A percentile compares a stretch with the other conserved stretches of the same genome.
phyloP scores from a whole-genome alignment of 2,888 invertebrate genomes.

The Margaritifera margaritifera region DNA sequence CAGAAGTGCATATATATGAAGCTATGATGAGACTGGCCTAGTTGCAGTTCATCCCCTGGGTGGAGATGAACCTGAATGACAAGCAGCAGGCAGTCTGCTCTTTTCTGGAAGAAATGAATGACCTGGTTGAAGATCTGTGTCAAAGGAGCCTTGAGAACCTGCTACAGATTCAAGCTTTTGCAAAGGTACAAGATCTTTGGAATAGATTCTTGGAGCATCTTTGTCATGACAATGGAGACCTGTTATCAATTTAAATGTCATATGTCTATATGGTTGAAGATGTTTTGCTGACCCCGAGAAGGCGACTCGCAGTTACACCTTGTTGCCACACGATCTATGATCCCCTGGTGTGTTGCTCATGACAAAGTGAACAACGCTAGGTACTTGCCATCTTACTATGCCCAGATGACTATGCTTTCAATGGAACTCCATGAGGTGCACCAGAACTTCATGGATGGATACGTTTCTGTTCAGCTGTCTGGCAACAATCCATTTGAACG shows the following conservation, averaged over 20 bases:
- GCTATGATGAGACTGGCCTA: too few relatives aligned
- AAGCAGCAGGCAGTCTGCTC: constrained; percentile 20
- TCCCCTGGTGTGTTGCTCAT: too few relatives aligned
- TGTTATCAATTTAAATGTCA: constrained; percentile 38
- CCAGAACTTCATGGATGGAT: too few relatives aligned
- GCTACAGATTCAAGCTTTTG: background rate
- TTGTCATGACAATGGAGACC: constrained; percentile 10
- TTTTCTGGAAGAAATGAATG: constrained; percentile 2
- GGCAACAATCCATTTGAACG: too few relatives aligned
- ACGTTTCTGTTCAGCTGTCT: too few relatives aligned
- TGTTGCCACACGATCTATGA: constrained; percentile 22
- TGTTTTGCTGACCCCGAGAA: constrained; percentile 32
- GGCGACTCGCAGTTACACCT: constrained; percentile 44
- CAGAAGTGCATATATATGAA: too few relatives aligned
- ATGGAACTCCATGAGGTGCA: too few relatives aligned
- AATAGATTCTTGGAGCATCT: constrained; percentile 4
- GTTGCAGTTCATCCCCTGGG: constrained; percentile 26
- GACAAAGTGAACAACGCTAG: too few relatives aligned
- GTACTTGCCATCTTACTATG: too few relatives aligned
- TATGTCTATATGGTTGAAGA: constrained; percentile 46
- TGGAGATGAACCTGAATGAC: constrained; percentile 20
- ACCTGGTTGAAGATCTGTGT: constrained; percentile 5
- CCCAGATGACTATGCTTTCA: too few relatives aligned
- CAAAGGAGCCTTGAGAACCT: background rate
- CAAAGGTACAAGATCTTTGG: background rate